Base-by-base conservation (phyloP, 2,888 invertebrate species). In the Microctonus brassicae region DNA sequence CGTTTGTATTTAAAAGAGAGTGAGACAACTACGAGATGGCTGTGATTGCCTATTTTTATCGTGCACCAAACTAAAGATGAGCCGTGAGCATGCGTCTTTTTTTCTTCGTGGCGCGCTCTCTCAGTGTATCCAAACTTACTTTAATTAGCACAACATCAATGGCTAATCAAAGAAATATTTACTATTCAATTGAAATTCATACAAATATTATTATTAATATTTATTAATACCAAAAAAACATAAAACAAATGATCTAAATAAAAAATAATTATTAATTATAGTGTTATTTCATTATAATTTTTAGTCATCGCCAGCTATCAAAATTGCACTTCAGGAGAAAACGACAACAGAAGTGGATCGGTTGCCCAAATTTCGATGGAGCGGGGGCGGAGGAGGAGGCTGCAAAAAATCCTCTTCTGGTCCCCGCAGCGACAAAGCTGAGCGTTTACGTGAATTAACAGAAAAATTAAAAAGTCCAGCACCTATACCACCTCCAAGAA, bases 301-400 rank as follows among this genome's bases (percentile, higher is more conserved):
- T 33, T 36, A 55, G 34, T 64, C 33, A 52, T 39, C 36, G 22
- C 39, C 52, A 22, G 17, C 26, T 11, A 42, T 39, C 53, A 58
- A 42, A 36, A 22, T 65, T 52, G 33, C 33, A 34, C 58, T 58
- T 10, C 79, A 84, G 88, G 87, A 82, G 82, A 85, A 84, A 79
- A 82, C 84, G 73, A 85, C 84, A 88, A 92, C 92, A 91, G 93
- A 93, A 87, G 93, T 94, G 93, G 95, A 95, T 90, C 94, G 94
- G 81, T 90, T 94, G 88, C 94, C 94, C 86, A 93, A 93, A 88
- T 91, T 93, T 88, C 93, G 94, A 80, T 84, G 86, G 86, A 83
- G 86, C 83, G 84, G 86, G 80, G 85, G 85, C 81, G 84, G 84
- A 78, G 85, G 85, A 79, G 84, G 82, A 71, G 80, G 82, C 77